A percentile compares a stretch with the other conserved stretches of the same genome.
Evolutionary conservation across 2,797 vertebrate species (phyloP).

Genomic region (Cyclopterus lumpus): DNA sequence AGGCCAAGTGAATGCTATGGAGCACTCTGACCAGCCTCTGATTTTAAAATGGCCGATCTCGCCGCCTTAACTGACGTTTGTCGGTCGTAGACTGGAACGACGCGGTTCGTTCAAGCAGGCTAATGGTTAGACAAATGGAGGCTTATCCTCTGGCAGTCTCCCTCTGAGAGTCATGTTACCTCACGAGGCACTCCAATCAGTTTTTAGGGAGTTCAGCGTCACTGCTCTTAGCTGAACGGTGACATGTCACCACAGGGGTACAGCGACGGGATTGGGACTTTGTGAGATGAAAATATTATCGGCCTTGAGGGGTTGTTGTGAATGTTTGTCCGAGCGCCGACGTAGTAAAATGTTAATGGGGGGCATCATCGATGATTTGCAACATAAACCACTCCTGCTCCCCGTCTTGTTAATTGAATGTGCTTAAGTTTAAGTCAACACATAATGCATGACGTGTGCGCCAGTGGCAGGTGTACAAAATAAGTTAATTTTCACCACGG

Average conservation of each 20-base stretch:
- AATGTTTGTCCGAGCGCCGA: slow-evolving; percentile 10
- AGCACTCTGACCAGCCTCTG: background rate
- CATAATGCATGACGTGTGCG: background rate
- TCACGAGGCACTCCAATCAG: background rate
- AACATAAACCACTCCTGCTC: background rate
- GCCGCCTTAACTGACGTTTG: slow-evolving; percentile 15
- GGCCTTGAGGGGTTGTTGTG: background rate
- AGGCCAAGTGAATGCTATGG: slow-evolving; percentile 13
- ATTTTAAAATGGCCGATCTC: slow-evolving; percentile 40
- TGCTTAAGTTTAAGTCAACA: background rate
- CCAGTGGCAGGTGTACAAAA: background rate
- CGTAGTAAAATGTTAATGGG: background rate
- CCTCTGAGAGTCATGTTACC: slow-evolving; percentile 25
- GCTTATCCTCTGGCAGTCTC: slow-evolving; percentile 1
- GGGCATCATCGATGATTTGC: background rate
- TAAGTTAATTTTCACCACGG: background rate
- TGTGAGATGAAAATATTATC: background rate
- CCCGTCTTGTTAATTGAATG: background rate
- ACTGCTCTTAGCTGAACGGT: background rate
- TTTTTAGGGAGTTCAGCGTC: background rate
- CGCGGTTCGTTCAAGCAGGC: slow-evolving; percentile 16
- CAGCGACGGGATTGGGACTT: background rate
- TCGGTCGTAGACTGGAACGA: slow-evolving; percentile 14
- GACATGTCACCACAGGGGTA: background rate
- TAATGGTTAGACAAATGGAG: slow-evolving; percentile 47